Conservation (phyloP, 2,797 vertebrate genomes). For the Falco berigora region DNA sequence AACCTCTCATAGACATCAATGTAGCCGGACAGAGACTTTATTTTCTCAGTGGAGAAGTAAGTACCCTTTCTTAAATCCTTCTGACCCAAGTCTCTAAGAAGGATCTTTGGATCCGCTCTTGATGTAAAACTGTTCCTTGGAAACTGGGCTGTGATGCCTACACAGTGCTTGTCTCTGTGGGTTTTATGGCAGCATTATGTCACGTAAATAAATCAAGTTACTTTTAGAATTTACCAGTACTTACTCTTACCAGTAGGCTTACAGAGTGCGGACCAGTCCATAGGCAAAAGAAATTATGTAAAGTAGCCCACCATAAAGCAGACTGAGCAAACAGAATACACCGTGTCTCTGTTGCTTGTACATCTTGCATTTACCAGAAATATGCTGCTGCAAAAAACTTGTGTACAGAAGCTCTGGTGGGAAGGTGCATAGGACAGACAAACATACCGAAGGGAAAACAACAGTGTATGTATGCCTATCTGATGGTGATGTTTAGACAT, state of each 20-base stretch:
- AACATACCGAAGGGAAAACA: not conserved
- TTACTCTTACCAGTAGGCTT: not conserved
- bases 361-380: not conserved
- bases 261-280: not conserved
- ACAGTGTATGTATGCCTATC: not conserved
- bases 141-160: not conserved
- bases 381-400: not conserved
- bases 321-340: not conserved
- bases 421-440: not conserved
- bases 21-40: not conserved
- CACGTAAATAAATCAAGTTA: not conserved
- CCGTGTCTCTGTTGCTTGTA: not conserved
- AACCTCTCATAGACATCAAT: not conserved
- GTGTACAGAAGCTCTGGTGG: not conserved
- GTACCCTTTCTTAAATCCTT: not conserved
- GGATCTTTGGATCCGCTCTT: not conserved
- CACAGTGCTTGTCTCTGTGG: not conserved
- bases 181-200: not conserved
- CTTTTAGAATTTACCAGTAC: not conserved
- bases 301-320: not conserved
- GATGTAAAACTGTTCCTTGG: not conserved
- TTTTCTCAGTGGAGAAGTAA: not conserved
- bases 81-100: not conserved
- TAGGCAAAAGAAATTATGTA: not conserved
- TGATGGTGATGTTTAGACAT: not conserved